A percentile compares a stretch with the other conserved stretches of the same genome.
phyloP scores from a whole-genome alignment of 2,113 vertebrate genomes.

The Rhinopomastus cyanomelas region DNA sequence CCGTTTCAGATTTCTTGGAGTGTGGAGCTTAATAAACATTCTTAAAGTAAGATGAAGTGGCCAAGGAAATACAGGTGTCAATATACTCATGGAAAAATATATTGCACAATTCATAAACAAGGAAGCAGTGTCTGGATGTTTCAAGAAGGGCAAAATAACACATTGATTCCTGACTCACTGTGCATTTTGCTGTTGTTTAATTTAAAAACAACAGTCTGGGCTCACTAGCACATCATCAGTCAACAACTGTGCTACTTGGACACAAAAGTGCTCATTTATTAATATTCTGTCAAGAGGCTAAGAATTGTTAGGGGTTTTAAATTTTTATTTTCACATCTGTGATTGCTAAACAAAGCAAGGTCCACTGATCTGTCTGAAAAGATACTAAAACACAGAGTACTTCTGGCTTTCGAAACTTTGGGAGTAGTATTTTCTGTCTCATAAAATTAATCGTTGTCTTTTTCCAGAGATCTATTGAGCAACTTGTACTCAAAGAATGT shows the following conservation, averaged over 20 bases:
- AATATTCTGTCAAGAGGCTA: not conserved
- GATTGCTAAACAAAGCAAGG: not conserved
- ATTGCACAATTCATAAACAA: not conserved
- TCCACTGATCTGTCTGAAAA: not conserved
- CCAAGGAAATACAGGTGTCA: constrained; percentile 39
- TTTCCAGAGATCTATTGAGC: not conserved
- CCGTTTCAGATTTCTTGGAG: not conserved
- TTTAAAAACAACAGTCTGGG: not conserved
- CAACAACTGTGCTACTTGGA: not conserved
- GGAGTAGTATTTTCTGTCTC: not conserved
- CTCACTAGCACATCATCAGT: not conserved
- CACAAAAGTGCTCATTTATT: not conserved
- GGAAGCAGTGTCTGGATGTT: not conserved
- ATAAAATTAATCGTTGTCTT: not conserved
- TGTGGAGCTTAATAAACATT: not conserved
- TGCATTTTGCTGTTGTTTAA: constrained; percentile 47
- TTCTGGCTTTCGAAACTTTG: not conserved
- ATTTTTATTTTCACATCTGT: not conserved
- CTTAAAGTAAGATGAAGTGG: not conserved
- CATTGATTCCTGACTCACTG: constrained; percentile 17
- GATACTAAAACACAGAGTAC: not conserved
- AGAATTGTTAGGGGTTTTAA: not conserved
- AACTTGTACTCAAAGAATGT: not conserved
- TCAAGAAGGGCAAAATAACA: not conserved
- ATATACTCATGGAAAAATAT: not conserved